Percentiles rank a stretch among this genome's conserved stretches.
phyloP scores from a whole-genome alignment of 2,888 invertebrate genomes.

The Thysanoteuthis rhombus region DNA sequence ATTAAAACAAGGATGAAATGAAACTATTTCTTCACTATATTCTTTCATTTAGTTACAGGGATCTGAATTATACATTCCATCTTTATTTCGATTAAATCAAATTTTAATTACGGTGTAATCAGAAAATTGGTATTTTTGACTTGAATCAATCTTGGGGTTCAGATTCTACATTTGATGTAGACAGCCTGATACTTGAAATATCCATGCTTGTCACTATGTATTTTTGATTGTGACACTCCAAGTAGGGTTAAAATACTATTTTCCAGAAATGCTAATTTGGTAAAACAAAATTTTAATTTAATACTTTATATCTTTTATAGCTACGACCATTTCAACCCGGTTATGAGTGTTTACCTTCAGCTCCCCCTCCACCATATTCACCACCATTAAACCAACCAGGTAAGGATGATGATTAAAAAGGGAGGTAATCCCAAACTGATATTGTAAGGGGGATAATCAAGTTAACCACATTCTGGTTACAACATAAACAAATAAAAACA shows the following conservation, averaged over 20 bases:
- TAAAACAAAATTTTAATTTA: background rate
- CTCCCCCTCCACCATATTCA: background rate
- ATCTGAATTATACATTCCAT: too few relatives aligned
- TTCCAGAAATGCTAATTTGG: background rate
- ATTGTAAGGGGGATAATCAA: background rate
- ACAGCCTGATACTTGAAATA: too few relatives aligned
- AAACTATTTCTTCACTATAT: too few relatives aligned
- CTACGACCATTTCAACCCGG: background rate
- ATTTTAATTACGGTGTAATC: too few relatives aligned
- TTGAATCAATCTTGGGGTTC: too few relatives aligned
- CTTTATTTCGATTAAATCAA: too few relatives aligned
- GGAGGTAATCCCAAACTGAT: background rate
- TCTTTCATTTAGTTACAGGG: too few relatives aligned
- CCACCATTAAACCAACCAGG: background rate
- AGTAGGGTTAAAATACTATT: background rate
- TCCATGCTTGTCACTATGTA: background rate
- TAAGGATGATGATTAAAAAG: background rate
- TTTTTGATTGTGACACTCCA: background rate
- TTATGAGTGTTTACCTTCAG: background rate
- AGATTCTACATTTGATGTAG: too few relatives aligned
- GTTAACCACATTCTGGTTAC: too few relatives aligned
- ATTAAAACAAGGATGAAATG: too few relatives aligned
- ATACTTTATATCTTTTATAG: background rate
- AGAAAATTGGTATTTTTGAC: too few relatives aligned
- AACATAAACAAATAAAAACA: too few relatives aligned